Conservation (phyloP, 2,888 invertebrate species). For the Melanostoma scalare region DNA sequence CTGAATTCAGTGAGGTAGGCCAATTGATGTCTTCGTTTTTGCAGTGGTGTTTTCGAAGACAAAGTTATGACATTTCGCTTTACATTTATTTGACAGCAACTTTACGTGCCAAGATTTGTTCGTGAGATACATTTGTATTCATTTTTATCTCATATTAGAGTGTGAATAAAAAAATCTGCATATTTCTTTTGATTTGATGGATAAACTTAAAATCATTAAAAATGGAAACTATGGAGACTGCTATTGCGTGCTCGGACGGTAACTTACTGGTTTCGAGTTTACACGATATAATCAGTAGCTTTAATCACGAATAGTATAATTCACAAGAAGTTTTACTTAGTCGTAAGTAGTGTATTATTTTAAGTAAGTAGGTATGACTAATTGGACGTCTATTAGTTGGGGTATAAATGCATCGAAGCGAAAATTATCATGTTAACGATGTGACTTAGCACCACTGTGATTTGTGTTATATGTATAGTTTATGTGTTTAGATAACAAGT, state of each 20-base stretch:
- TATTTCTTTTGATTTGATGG: constrained; percentile 7
- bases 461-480: no score
- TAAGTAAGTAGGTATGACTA: constrained; percentile 14
- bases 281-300: constrained; percentile 12
- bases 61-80: background rate
- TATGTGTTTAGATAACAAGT: no score
- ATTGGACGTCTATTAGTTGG: background rate
- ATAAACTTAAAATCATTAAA: background rate
- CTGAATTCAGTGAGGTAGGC: background rate
- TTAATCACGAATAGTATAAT: background rate
- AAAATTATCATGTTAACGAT: background rate
- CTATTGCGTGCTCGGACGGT: background rate
- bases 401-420: constrained; percentile 11
- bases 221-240: background rate
- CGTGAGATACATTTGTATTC: background rate
- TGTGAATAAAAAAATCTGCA: constrained; percentile 3
- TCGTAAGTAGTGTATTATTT: constrained; percentile 5
- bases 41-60: background rate
- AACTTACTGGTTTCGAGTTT: background rate
- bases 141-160: constrained; percentile 1
- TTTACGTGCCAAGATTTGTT: background rate
- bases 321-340: background rate
- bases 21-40: background rate
- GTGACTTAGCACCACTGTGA: no score
- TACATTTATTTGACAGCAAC: background rate